These are phyloP conservation scores for Virgularia gustaviana DNA, from an alignment of 92 coral and sea anemone genomes.

Conservation along the genomic window DNA sequence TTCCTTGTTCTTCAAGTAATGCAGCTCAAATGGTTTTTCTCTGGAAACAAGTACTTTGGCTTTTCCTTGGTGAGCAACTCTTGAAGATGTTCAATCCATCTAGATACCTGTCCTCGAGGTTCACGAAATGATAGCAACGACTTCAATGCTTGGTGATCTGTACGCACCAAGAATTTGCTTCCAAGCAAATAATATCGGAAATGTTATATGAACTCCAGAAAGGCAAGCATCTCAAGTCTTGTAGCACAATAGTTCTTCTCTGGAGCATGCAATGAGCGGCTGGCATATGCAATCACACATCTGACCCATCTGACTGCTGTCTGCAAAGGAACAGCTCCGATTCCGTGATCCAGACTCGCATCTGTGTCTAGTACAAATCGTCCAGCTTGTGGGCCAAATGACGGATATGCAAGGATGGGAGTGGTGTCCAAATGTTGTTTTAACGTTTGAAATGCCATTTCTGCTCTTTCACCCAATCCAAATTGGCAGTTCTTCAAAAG, in stretches of 20 bases:
- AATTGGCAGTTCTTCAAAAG: slow-evolving; percentile 29
- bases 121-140: slow-evolving; percentile 37
- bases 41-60: no score
- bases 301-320: background rate
- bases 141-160: slow-evolving; percentile 39
- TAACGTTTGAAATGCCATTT: slow-evolving; percentile 34
- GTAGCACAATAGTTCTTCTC: slow-evolving; percentile 27
- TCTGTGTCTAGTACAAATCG: slow-evolving; percentile 50
- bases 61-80: no score
- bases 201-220: slow-evolving; percentile 28
- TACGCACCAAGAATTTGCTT: slow-evolving; percentile 32
- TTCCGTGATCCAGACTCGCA: slow-evolving; percentile 33
- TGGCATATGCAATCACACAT: slow-evolving; percentile 25
- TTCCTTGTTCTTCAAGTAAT: no score
- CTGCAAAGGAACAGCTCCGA: slow-evolving; percentile 27
- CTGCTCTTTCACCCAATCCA: slow-evolving; percentile 42
- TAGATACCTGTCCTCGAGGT: slow-evolving; percentile 42
- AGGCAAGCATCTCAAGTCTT: slow-evolving; percentile 23
- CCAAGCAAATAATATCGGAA: slow-evolving; percentile 34
- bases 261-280: slow-evolving; percentile 20
- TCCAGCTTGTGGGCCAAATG: slow-evolving; percentile 19
- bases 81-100: slow-evolving; percentile 46
- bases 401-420: slow-evolving; percentile 35
- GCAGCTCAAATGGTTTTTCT: no score
- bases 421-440: slow-evolving; percentile 25